phyloP scores from a whole-genome alignment of 64 coral and sea anemone genomes.

The Montipora capricornis region DNA sequence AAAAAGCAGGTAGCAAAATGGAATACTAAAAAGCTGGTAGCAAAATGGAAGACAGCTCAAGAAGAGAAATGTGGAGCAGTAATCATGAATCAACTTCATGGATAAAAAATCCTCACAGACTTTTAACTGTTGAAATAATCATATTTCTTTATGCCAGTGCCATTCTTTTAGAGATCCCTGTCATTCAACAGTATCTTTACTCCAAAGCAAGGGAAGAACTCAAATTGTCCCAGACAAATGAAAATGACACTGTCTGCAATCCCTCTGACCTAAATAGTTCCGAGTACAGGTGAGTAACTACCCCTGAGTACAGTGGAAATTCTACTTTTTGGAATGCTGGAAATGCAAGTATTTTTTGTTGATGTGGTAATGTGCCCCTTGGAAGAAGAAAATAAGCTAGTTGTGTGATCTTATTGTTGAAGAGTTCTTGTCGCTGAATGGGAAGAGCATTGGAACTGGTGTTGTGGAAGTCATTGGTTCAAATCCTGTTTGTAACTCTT shows the following conservation, averaged over 20 bases:
- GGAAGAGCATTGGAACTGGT: no score
- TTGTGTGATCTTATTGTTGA: no score
- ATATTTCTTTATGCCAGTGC: constrained; percentile 84
- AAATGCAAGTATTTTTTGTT: constrained; percentile 7
- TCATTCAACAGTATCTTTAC: constrained; percentile 94
- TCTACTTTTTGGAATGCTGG: no score
- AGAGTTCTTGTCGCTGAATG: no score
- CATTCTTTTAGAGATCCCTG: constrained; percentile 81
- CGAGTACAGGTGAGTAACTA: background rate
- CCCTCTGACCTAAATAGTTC: constrained; percentile 53
- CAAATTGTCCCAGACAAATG: constrained; percentile 17
- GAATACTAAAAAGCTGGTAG: no score
- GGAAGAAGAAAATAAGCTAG: background rate
- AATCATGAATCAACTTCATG: constrained; percentile 19
- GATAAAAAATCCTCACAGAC: constrained; percentile 78
- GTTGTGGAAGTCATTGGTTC: no score
- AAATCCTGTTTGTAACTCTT: no score
- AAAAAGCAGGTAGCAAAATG: no score
- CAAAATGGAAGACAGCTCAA: background rate
- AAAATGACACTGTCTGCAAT: constrained; percentile 69
- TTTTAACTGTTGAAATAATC: constrained; percentile 82
- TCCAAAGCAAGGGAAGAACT: constrained; percentile 66
- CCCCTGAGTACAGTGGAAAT: no score
- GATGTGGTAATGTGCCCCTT: no score
- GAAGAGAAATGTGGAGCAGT: background rate